Conservation (phyloP, 2,113 vertebrate species). For the Thunnus maccoyii region DNA sequence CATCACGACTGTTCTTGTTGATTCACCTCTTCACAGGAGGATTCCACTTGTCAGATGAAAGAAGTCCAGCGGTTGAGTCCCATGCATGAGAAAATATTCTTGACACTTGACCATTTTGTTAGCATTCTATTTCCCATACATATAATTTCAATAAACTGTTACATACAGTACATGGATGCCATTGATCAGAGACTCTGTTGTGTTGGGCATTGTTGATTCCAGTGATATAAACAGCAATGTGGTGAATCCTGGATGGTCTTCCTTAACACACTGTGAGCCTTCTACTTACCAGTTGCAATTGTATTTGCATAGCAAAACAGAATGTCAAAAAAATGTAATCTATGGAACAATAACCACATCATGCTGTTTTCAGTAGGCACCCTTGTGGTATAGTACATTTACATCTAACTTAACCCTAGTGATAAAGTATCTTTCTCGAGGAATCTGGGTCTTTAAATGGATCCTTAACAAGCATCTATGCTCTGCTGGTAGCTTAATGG, state of each 20-base stretch:
- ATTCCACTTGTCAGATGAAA: background rate
- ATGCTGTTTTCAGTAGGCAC: background rate
- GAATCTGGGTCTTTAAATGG: conserved; percentile 1
- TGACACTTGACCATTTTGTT: background rate
- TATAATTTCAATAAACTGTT: background rate
- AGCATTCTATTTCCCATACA: background rate
- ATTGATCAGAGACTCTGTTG: background rate
- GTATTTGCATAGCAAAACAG: background rate
- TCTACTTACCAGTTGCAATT: background rate
- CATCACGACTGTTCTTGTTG: background rate
- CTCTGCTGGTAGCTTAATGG: conserved; percentile 16
- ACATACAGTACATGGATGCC: background rate
- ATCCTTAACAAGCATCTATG: conserved; percentile 22
- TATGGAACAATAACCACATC: background rate
- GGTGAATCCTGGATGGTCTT: background rate
- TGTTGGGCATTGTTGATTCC: background rate
- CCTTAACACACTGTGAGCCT: background rate
- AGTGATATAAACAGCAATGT: background rate
- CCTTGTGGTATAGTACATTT: background rate
- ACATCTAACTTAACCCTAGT: background rate
- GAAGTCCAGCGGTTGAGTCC: background rate
- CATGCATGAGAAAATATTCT: background rate
- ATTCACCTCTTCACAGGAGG: background rate
- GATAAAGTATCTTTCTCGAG: background rate
- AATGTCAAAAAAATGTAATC: background rate